Conservation (phyloP, 2,888 invertebrate species). For the Micoletzkya japonica region DNA sequence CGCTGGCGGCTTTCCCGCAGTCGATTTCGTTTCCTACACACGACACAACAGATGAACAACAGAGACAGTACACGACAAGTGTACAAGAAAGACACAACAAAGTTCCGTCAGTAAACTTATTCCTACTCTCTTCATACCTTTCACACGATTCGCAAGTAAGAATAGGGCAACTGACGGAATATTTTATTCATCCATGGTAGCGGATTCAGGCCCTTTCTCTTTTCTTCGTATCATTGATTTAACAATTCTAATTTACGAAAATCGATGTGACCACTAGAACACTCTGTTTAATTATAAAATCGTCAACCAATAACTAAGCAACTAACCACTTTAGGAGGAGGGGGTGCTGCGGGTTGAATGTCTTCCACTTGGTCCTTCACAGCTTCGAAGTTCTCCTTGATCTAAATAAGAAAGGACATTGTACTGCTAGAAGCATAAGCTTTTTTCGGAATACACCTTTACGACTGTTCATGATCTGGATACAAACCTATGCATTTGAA, state of each 20-base stretch:
- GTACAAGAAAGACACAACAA: too few species aligned
- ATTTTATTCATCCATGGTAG: too few species aligned
- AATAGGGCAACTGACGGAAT: too few species aligned
- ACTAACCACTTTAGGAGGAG: slow-evolving; percentile 8
- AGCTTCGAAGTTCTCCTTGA: slow-evolving; percentile 7
- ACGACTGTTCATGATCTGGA: background rate
- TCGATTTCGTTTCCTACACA: background rate
- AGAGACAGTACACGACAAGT: too few species aligned
- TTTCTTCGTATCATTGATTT: too few species aligned
- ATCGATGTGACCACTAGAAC: too few species aligned
- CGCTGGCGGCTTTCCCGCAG: slow-evolving; percentile 13
- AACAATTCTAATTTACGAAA: too few species aligned
- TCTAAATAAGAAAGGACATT: background rate
- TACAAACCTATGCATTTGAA: background rate
- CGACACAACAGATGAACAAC: background rate
- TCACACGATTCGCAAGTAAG: too few species aligned
- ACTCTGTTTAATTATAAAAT: too few species aligned
- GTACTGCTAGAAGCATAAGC: background rate
- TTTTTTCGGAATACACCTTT: background rate
- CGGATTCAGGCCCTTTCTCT: too few species aligned
- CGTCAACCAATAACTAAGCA: background rate
- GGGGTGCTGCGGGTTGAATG: background rate
- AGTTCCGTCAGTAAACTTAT: too few species aligned
- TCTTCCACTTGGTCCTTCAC: slow-evolving; percentile 17
- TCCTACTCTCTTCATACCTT: too few species aligned